phyloP scores from a whole-genome alignment of 2,888 invertebrate genomes.

The Sialis fuliginosa region DNA sequence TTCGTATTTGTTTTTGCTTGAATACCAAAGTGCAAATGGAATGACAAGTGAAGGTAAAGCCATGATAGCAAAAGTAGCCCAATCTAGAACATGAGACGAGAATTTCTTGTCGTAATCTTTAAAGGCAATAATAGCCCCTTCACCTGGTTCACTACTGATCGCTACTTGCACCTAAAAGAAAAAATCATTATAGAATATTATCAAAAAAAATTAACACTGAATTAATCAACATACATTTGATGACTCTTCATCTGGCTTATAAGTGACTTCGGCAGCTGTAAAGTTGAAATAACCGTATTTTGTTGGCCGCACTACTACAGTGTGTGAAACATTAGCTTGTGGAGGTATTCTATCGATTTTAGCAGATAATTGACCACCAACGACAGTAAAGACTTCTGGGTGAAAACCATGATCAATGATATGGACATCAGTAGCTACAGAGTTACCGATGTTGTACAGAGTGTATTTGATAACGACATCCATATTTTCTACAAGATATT shows the following conservation, averaged over 20 bases:
- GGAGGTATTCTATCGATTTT: conserved; percentile 82
- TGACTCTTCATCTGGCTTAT: conserved; percentile 71
- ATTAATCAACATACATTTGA: conserved; percentile 34
- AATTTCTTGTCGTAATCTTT: conserved; percentile 91
- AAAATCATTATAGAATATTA: conserved; percentile 5
- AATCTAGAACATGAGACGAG: conserved; percentile 92
- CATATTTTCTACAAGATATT: conserved; percentile 90
- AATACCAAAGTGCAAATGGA: conserved; percentile 87
- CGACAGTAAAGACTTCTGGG: conserved; percentile 74
- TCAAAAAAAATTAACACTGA: neutral
- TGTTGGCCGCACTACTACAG: conserved; percentile 78
- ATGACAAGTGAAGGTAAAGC: conserved; percentile 86
- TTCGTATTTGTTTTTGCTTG: conserved; percentile 89
- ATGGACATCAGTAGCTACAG: conserved; percentile 77
- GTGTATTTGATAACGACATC: conserved; percentile 92
- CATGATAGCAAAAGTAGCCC: conserved; percentile 95
- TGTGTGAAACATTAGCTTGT: conserved; percentile 83
- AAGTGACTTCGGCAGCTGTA: conserved; percentile 83
- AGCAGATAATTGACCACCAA: conserved; percentile 70
- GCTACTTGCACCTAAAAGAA: conserved; percentile 47
- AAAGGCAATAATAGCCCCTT: conserved; percentile 84
- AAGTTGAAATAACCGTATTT: conserved; percentile 93
- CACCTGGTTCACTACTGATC: conserved; percentile 80
- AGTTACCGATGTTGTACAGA: conserved; percentile 81
- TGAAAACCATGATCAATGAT: conserved; percentile 85